Evolutionary conservation across 2,797 vertebrate species (phyloP).

Genomic region (Eulemur albifrons): DNA sequence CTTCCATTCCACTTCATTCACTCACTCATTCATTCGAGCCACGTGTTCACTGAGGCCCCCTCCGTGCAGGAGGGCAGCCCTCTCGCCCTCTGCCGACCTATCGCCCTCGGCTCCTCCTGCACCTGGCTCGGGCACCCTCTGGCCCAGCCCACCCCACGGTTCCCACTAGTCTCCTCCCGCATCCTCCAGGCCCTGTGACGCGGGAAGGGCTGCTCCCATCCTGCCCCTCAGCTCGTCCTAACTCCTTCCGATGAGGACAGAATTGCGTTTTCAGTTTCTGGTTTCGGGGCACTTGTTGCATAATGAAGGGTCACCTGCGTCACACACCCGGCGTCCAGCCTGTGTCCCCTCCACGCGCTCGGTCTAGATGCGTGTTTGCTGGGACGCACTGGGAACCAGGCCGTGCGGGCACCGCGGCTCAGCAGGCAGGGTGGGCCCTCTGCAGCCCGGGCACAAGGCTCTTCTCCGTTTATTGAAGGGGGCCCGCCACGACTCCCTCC

Average conservation of each 20-base stretch:
- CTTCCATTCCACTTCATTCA: fast-evolving
- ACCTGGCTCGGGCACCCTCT: background rate
- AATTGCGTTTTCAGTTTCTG: fast-evolving
- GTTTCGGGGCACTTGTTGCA: fast-evolving
- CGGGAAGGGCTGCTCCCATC: background rate
- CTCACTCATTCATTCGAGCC: fast-evolving
- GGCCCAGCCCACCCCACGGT: background rate
- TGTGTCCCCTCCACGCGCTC: fast-evolving
- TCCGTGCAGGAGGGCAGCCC: background rate
- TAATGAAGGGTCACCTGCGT: fast-evolving
- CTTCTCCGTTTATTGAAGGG: background rate
- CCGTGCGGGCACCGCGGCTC: background rate
- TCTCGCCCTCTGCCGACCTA: background rate
- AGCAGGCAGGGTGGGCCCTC: background rate
- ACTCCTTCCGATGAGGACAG: background rate
- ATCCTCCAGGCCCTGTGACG: too few relatives aligned
- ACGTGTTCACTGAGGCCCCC: fast-evolving
- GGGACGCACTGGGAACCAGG: background rate
- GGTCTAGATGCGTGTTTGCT: fast-evolving
- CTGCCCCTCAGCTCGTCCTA: fast-evolving
- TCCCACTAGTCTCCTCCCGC: background rate
- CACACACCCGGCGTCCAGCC: background rate
- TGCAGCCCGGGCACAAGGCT: fast-evolving
- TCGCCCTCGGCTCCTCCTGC: background rate
- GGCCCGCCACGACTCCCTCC: background rate